Percentiles rank a stretch among this genome's conserved stretches.
Evolutionary conservation across 1,140 invertebrate species (phyloP).

Genomic region (Dolichoris vasculosae): DNA sequence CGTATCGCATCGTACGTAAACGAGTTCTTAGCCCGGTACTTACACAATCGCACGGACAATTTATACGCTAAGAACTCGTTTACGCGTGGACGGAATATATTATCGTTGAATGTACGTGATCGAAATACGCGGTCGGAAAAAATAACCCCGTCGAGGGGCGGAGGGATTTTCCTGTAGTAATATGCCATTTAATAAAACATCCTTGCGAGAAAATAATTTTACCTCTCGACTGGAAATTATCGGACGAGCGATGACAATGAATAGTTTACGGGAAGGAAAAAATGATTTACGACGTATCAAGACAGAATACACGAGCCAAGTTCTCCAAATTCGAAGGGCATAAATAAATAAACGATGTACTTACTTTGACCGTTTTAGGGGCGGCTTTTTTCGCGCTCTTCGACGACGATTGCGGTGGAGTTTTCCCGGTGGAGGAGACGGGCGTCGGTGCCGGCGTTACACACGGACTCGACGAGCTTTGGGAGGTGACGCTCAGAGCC

Average conservation of each 20-base stretch:
- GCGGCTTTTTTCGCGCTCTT: constrained; percentile 76
- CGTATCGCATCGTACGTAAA: too few relatives aligned
- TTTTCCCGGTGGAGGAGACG: constrained; percentile 68
- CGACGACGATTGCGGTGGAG: constrained; percentile 69
- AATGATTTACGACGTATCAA: too few relatives aligned
- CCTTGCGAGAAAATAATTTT: not conserved
- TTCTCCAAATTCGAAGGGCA: too few relatives aligned
- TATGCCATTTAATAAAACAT: not conserved
- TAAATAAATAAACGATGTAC: constrained; percentile 67
- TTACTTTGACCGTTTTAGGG: constrained; percentile 76
- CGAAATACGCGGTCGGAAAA: not conserved
- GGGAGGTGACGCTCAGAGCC: constrained; percentile 77
- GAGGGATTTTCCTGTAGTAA: not conserved
- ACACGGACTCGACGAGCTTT: constrained; percentile 78
- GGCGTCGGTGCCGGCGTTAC: constrained; percentile 76
- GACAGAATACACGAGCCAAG: too few relatives aligned
- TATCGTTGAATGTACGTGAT: not conserved
- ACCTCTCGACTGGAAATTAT: not conserved
- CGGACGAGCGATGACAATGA: too few relatives aligned
- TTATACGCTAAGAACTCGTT: not conserved
- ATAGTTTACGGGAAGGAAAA: too few relatives aligned
- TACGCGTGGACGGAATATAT: not conserved
- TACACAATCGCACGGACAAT: not conserved
- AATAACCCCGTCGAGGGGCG: not conserved
- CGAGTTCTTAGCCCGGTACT: too few relatives aligned